These are phyloP conservation scores for Cephus pygmeus DNA, from an alignment of 2,888 invertebrate species.

Conservation along the genomic window DNA sequence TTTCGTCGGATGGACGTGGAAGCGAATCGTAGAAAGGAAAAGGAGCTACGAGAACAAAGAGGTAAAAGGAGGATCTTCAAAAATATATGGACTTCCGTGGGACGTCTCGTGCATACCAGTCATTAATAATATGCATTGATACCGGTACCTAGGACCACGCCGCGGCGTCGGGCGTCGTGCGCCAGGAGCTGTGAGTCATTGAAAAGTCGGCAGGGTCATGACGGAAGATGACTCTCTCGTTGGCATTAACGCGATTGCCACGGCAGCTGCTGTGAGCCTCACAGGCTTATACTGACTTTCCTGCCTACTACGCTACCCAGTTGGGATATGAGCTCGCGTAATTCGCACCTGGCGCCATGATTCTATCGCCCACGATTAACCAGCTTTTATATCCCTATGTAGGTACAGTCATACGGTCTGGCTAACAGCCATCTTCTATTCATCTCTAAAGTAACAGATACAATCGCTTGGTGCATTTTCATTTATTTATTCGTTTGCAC, in stretches of 20 bases:
- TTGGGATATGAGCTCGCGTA: slow-evolving; percentile 36
- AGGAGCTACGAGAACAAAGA: not conserved
- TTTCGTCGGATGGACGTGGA: not conserved
- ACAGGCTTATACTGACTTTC: slow-evolving; percentile 29
- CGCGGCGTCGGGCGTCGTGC: slow-evolving; percentile 9
- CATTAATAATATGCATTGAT: slow-evolving; percentile 11
- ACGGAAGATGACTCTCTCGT: slow-evolving; percentile 13
- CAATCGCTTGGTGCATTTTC: not conserved
- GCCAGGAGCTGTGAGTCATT: slow-evolving; percentile 39
- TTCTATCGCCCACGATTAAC: slow-evolving; percentile 47
- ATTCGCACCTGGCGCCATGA: slow-evolving; percentile 63
- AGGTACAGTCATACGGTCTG: not conserved
- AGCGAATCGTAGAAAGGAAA: not conserved
- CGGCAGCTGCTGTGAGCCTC: slow-evolving; percentile 25
- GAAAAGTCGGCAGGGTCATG: slow-evolving; percentile 26
- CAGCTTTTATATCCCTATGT: not conserved
- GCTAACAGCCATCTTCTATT: not conserved
- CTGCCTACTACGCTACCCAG: not conserved
- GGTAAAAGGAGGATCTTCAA: not conserved
- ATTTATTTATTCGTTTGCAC: not conserved
- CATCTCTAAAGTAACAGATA: not conserved
- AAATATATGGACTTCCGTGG: not conserved
- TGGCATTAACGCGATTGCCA: slow-evolving; percentile 59
- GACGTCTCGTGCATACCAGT: slow-evolving; percentile 9
- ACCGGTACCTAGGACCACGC: slow-evolving; percentile 16